A percentile compares a stretch with the other conserved stretches of the same genome.
Conservation (phyloP, 2,888 invertebrate genomes). For the Folsomia manolachei region DNA sequence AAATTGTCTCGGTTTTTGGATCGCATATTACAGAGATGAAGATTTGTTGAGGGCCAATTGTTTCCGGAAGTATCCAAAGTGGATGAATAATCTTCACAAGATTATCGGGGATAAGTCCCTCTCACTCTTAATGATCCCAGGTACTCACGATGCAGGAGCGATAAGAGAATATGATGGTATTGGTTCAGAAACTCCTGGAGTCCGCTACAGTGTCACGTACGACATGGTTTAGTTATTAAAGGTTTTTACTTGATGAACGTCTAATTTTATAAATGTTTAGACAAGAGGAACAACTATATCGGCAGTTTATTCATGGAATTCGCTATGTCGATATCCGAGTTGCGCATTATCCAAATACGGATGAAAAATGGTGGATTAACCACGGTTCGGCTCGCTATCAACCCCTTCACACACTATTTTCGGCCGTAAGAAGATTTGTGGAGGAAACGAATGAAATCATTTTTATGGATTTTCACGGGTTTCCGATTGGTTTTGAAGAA, state of each 20-base stretch:
- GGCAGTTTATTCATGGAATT: constrained; percentile 63
- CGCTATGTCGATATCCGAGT: constrained; percentile 64
- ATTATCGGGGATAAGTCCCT: constrained; percentile 60
- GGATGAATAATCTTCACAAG: constrained; percentile 68
- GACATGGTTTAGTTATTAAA: not conserved
- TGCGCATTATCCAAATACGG: constrained; percentile 56
- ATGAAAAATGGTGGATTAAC: constrained; percentile 58
- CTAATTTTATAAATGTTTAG: too few relatives aligned
- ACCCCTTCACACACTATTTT: constrained; percentile 57
- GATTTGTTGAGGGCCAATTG: constrained; percentile 58
- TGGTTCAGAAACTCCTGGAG: constrained; percentile 13
- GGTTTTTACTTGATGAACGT: too few relatives aligned
- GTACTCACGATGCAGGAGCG: constrained; percentile 68
- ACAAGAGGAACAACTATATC: constrained; percentile 61
- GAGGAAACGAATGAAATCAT: constrained; percentile 61
- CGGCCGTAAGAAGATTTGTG: constrained; percentile 59
- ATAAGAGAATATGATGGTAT: constrained; percentile 57
- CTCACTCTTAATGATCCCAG: constrained; percentile 65
- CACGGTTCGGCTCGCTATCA: constrained; percentile 60
- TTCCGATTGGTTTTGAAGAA: constrained; percentile 57
- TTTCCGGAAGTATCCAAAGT: constrained; percentile 74
- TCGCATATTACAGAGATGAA: constrained; percentile 49
- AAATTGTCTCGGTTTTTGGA: constrained; percentile 52
- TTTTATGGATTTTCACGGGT: constrained; percentile 62
- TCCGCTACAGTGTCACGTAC: not conserved